Evolutionary conservation across 1,140 invertebrate species (phyloP), one percentile per base, ranked within the genome.

Genomic region (Cyphomyrmex costatus): DNA sequence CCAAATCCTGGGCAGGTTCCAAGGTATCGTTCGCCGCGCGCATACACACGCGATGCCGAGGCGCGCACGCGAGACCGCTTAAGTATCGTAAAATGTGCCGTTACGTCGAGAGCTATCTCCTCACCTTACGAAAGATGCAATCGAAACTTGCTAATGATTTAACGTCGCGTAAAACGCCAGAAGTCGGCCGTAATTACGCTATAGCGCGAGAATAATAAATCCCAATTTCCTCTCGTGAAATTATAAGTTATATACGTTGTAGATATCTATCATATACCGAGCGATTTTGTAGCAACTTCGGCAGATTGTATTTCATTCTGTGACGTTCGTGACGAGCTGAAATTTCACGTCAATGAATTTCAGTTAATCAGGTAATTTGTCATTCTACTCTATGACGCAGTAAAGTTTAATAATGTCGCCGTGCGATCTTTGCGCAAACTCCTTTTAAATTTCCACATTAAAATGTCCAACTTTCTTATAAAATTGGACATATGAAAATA

Each of bases 1-100:
- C 49, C 14, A 83, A 87, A 87, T 87, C 60, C 80, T 60, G 80
- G 70, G 33, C 66, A 51, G 60, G 82, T 76, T 76, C 86, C 86
- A 66, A 51, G 79, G 58, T 53, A 71, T 49, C 73, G 14, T 77
- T 16, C 60, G 30, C 6, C 30, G 73, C 30, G 27, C 58, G 71
- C 21, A 16, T 33, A 33, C 36, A 30, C 68, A 77, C 73, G 58
- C 82, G 63, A 51, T 24, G 65, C n/a, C 53, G 46, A 16, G 63
- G 63, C 60, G 73, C 73, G 73, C 83, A 79, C 83, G 56, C 83
- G 60, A 63, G 36, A 49, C 42, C 73, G 58, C 36, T 76, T 63
- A 53, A 60, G 71, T 74, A 58, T 71, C 78, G 66, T 58, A 33
- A 83, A 73, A 73, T 73, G 68, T 83, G 79, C 79, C 68, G 68